phyloP scores from a whole-genome alignment of 2,113 vertebrate species.

The Eolophus roseicapilla region DNA sequence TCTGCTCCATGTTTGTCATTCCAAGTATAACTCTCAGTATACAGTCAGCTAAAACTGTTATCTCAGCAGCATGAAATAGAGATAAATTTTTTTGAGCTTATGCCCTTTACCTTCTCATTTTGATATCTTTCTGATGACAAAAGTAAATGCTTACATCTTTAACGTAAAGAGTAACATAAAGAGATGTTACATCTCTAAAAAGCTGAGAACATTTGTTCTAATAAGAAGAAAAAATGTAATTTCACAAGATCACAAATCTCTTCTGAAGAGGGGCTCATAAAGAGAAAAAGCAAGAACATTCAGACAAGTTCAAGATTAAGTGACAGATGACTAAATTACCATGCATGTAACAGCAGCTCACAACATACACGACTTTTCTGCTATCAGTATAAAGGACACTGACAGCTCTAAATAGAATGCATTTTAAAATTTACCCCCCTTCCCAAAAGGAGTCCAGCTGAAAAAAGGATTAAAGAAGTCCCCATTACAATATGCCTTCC shows the following conservation, averaged over 20 bases:
- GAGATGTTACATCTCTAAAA: background rate
- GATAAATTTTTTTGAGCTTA: background rate
- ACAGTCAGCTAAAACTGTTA: slow-evolving; percentile 10
- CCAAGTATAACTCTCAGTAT: background rate
- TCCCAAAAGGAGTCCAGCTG: background rate
- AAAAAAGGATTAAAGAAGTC: background rate
- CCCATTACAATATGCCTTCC: background rate
- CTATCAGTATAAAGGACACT: background rate
- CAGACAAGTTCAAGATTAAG: background rate
- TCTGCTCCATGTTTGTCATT: slow-evolving; percentile 9
- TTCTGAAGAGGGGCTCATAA: background rate
- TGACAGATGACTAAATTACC: background rate
- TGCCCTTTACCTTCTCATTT: slow-evolving; percentile 2
- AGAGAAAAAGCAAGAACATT: background rate
- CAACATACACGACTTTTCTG: background rate
- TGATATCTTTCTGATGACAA: background rate
- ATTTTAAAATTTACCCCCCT: background rate
- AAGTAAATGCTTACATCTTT: slow-evolving; percentile 21
- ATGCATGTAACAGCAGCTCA: background rate
- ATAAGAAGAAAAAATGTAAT: slow-evolving; percentile 5
- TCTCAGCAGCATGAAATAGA: background rate
- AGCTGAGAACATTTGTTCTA: background rate
- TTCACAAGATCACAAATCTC: slow-evolving; percentile 8
- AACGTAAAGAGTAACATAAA: background rate
- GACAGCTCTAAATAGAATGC: background rate